phyloP scores from a whole-genome alignment of 2,113 vertebrate genomes.

The Carettochelys insculpta region DNA sequence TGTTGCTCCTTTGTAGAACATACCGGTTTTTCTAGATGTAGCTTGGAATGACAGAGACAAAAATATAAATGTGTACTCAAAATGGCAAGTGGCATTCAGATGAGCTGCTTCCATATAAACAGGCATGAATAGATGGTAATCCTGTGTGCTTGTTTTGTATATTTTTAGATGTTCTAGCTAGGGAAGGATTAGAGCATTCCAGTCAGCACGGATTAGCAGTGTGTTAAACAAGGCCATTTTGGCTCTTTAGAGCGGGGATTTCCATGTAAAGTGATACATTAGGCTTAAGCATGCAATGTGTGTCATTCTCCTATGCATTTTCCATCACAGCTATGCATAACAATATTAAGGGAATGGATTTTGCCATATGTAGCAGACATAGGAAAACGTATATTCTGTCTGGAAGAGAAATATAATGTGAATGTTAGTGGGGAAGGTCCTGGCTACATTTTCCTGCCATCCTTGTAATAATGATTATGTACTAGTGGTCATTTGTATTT shows the following conservation, averaged over 20 bases:
- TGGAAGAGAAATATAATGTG: background rate
- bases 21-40: background rate
- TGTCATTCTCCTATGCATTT: background rate
- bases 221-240: background rate
- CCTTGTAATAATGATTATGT: background rate
- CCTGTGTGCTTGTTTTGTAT: background rate
- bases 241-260: background rate
- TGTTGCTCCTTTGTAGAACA: accelerated
- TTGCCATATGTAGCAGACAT: background rate
- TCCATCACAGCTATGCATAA: too few relatives aligned
- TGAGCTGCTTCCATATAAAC: background rate
- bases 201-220: background rate
- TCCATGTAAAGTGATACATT: background rate
- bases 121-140: background rate
- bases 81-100: background rate
- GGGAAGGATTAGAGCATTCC: background rate
- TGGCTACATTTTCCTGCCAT: background rate
- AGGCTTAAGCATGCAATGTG: background rate
- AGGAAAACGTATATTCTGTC: background rate
- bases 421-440: background rate
- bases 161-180: background rate
- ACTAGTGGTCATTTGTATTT: background rate
- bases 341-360: background rate
- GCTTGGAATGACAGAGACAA: background rate
- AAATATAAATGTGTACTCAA: background rate